A percentile compares a stretch with the other conserved stretches of the same genome.
These are phyloP conservation scores for Gephyroberyx darwinii DNA, from an alignment of 2,797 vertebrate genomes.

Conservation along the genomic window DNA sequence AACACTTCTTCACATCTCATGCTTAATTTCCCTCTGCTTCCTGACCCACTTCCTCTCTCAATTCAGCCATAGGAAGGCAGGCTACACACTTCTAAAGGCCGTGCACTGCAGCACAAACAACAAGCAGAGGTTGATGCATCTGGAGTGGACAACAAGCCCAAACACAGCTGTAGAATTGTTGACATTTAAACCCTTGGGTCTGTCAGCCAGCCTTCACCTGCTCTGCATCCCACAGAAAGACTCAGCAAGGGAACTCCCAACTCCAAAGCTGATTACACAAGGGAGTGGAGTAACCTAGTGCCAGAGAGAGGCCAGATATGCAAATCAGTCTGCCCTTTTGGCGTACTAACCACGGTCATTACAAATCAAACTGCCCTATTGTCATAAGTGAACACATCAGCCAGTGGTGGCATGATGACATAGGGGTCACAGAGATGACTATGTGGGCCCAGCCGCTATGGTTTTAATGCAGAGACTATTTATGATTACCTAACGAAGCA, in stretches of 20 bases:
- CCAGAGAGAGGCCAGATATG: conserved; percentile 39
- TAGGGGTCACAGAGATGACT: conserved; percentile 36
- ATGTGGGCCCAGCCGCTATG: conserved; percentile 25
- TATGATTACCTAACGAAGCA: conserved; percentile 7
- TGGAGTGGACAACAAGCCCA: conserved; percentile 60
- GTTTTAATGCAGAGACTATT: conserved; percentile 7
- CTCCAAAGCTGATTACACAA: conserved; percentile 33
- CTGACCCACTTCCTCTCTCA: conserved; percentile 78
- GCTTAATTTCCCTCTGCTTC: conserved; percentile 73
- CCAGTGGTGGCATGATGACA: neutral
- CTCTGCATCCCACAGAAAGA: conserved; percentile 24
- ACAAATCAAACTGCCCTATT: conserved; percentile 51
- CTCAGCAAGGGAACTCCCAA: conserved; percentile 18
- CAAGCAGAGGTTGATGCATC: conserved; percentile 49
- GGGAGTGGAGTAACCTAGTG: conserved; percentile 24
- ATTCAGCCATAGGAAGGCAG: conserved; percentile 49
- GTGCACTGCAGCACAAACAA: conserved; percentile 46
- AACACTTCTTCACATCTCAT: conserved; percentile 61
- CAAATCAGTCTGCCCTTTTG: conserved; percentile 47
- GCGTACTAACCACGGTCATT: conserved; percentile 38
- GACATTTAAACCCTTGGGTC: conserved; percentile 37
- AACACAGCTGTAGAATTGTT: conserved; percentile 63
- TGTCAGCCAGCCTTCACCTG: conserved; percentile 45
- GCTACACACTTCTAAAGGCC: conserved; percentile 43
- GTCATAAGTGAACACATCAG: conserved; percentile 48